A percentile compares a stretch with the other conserved stretches of the same genome.
phyloP scores from a whole-genome alignment of 2,888 invertebrate genomes.

The Orchestes rusci region DNA sequence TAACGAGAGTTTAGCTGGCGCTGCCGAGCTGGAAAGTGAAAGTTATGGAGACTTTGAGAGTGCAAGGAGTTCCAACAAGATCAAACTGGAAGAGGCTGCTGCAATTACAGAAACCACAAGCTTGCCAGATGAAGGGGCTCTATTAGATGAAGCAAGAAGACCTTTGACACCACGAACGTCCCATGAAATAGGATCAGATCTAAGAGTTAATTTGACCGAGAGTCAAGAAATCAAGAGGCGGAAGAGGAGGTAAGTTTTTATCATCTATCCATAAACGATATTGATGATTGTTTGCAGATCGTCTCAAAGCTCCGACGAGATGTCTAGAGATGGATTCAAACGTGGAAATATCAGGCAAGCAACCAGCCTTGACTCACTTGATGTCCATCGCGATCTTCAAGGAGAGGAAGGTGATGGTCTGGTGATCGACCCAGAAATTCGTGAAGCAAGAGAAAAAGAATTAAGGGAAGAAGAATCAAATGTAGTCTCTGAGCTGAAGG shows the following conservation, averaged over 20 bases:
- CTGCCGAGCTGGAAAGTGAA: slow-evolving; percentile 54
- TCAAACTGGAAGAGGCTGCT: slow-evolving; percentile 39
- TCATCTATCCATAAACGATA: not conserved
- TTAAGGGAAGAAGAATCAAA: slow-evolving; percentile 38
- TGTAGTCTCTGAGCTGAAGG: slow-evolving; percentile 36
- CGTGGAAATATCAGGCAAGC: slow-evolving; percentile 35
- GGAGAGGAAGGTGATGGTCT: slow-evolving; percentile 53
- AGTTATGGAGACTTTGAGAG: slow-evolving; percentile 62
- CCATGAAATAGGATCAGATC: slow-evolving; percentile 44
- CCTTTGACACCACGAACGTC: slow-evolving; percentile 41
- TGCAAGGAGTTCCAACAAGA: slow-evolving; percentile 50
- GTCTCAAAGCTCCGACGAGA: slow-evolving; percentile 46
- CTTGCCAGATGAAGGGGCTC: slow-evolving; percentile 37
- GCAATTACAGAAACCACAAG: slow-evolving; percentile 43
- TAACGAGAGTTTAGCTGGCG: slow-evolving; percentile 44
- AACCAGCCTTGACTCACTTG: slow-evolving; percentile 41
- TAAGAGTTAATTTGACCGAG: slow-evolving; percentile 41
- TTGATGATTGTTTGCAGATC: slow-evolving; percentile 25
- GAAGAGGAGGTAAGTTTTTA: slow-evolving; percentile 28
- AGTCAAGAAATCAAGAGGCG: slow-evolving; percentile 44
- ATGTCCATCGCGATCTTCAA: slow-evolving; percentile 47
- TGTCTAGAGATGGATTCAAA: slow-evolving; percentile 41
- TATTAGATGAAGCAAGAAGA: slow-evolving; percentile 26
- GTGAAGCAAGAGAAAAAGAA: slow-evolving; percentile 43
- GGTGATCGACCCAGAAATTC: slow-evolving; percentile 47